Percentiles rank a stretch among this genome's conserved stretches.
These are phyloP conservation scores for Cotesia vestalis DNA, from an alignment of 1,140 invertebrate genomes.

Conservation along the genomic window DNA sequence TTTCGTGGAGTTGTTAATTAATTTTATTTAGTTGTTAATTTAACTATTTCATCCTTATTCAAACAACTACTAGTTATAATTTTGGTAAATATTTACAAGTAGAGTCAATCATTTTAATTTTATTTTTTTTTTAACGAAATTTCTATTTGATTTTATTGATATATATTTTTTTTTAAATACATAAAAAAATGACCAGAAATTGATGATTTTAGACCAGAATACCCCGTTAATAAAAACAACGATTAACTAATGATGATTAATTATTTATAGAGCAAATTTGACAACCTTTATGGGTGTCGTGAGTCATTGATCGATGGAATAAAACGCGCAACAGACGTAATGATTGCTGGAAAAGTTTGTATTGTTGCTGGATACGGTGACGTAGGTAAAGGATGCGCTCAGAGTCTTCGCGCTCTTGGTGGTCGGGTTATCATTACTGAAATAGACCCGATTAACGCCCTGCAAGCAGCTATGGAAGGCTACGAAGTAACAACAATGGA, in stretches of 20 bases:
- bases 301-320: slow-evolving; percentile 99
- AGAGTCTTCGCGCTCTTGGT: slow-evolving; percentile 93
- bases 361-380: slow-evolving; percentile 99
- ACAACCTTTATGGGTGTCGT: slow-evolving; percentile 98
- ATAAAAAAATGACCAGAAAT: no score
- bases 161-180: no score
- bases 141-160: no score
- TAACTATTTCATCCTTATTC: no score
- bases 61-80: no score
- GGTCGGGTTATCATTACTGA: slow-evolving; percentile 96
- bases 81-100: no score
- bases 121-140: no score
- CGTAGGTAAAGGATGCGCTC: slow-evolving; percentile 98
- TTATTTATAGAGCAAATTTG: slow-evolving; percentile 91
- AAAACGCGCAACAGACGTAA: slow-evolving; percentile 97
- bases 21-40: no score
- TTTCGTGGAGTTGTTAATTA: no score
- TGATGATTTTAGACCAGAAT: not conserved
- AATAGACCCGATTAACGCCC: slow-evolving; percentile 98
- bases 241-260: not conserved
- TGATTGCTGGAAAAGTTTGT: slow-evolving; percentile 98
- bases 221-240: not conserved
- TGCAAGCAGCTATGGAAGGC: slow-evolving; percentile 99
- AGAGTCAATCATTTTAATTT: no score
- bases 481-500: slow-evolving; percentile 98